phyloP scores from a whole-genome alignment of 2,888 invertebrate species.

The Dolichomitus sp. region DNA sequence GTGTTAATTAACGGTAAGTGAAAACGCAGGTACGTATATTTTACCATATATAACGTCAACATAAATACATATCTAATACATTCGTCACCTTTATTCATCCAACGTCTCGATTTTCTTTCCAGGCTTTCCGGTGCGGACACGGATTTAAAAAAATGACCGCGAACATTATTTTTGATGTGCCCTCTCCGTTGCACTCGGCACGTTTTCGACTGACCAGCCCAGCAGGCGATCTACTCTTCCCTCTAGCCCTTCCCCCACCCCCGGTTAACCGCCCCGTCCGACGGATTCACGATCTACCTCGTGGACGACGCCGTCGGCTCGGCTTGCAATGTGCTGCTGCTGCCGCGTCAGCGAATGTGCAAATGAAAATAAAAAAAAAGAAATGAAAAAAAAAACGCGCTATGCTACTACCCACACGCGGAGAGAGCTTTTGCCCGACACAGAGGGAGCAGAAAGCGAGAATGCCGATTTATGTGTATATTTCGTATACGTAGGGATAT shows the following conservation, averaged over 20 bases:
- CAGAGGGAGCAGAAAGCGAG: slow-evolving; percentile 48
- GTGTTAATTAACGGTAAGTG: not conserved
- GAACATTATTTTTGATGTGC: slow-evolving; percentile 38
- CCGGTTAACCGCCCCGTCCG: not conserved
- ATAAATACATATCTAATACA: slow-evolving; percentile 3
- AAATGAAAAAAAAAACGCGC: slow-evolving; percentile 69
- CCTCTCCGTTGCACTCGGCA: slow-evolving; percentile 3
- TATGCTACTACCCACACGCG: slow-evolving; percentile 51
- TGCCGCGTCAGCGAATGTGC: slow-evolving; percentile 83
- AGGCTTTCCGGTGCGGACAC: not conserved
- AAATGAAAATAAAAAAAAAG: slow-evolving; percentile 75
- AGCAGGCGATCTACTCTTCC: slow-evolving; percentile 21
- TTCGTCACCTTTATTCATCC: slow-evolving; percentile 17
- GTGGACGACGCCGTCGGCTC: slow-evolving; percentile 53
- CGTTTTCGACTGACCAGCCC: slow-evolving; percentile 39
- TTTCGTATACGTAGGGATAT: slow-evolving; percentile 53
- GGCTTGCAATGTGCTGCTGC: slow-evolving; percentile 77
- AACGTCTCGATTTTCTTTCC: slow-evolving; percentile 1
- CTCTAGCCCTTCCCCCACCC: not conserved
- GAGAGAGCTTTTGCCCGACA: slow-evolving; percentile 52
- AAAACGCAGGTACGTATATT: not conserved
- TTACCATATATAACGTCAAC: not conserved
- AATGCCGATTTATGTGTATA: slow-evolving; percentile 63
- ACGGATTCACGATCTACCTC: slow-evolving; percentile 56
- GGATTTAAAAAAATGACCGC: slow-evolving; percentile 12